phyloP scores from a whole-genome alignment of 2,888 invertebrate genomes.

The Argyra leucocephala region DNA sequence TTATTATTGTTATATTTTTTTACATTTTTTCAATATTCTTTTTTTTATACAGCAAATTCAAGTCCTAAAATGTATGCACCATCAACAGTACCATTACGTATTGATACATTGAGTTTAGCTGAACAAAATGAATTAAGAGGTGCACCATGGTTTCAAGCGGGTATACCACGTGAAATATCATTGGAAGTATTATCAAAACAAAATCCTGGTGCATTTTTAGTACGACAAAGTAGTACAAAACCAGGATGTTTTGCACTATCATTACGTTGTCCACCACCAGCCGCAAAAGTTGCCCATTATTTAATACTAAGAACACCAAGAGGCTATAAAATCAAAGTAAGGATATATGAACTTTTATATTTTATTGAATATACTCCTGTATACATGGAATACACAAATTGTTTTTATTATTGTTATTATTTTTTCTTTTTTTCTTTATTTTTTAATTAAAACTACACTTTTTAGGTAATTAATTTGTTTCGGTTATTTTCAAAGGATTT shows the following conservation, averaged over 20 bases:
- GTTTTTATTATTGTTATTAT: not conserved
- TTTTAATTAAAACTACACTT: not conserved
- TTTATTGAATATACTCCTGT: not conserved
- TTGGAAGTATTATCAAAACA: conserved; percentile 82
- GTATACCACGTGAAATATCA: conserved; percentile 89
- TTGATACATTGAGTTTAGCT: conserved; percentile 57
- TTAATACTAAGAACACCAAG: conserved; percentile 78
- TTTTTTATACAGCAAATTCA: conserved; percentile 36
- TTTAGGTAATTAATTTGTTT: conserved; percentile 1
- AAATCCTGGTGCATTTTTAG: conserved; percentile 89
- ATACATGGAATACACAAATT: not conserved
- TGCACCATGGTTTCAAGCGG: conserved; percentile 94
- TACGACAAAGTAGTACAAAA: conserved; percentile 88
- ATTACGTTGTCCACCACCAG: conserved; percentile 80
- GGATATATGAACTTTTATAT: conserved; percentile 17
- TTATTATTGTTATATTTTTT: not conserved
- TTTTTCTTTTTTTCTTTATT: not conserved
- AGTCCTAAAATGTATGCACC: conserved; percentile 47
- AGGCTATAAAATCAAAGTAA: conserved; percentile 87
- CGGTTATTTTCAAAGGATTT: no score
- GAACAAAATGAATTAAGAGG: conserved; percentile 73
- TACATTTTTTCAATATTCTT: conserved; percentile 9
- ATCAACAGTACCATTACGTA: conserved; percentile 35
- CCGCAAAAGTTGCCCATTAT: conserved; percentile 79
- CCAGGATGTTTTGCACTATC: conserved; percentile 89